Evolutionary conservation across 2,113 vertebrate genomes (phyloP).

Genomic region (Cryptomyrus ogoouensis): DNA sequence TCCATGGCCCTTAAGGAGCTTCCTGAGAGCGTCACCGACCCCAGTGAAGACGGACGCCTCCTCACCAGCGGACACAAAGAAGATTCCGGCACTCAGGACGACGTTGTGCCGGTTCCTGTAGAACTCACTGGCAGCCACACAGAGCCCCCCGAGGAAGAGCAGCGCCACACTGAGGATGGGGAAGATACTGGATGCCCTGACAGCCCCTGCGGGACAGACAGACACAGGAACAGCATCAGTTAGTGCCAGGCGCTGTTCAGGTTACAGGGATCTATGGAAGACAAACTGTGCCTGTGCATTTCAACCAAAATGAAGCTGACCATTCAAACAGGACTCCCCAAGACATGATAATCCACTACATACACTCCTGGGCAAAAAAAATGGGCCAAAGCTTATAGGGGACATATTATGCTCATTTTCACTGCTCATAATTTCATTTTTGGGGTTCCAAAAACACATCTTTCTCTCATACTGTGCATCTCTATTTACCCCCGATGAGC

Average conservation of each 20-base stretch:
- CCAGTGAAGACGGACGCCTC: background rate
- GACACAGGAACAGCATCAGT: background rate
- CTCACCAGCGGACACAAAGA: conserved; percentile 68
- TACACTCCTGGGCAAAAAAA: background rate
- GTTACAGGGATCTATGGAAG: background rate
- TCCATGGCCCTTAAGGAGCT: no score
- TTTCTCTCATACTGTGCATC: background rate
- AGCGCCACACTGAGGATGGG: conserved; percentile 77
- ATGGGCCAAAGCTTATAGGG: background rate
- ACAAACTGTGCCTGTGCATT: background rate
- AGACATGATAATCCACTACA: background rate
- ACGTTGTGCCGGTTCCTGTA: conserved; percentile 93
- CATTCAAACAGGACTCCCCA: background rate
- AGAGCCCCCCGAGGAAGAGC: conserved; percentile 74
- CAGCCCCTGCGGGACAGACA: conserved; percentile 53
- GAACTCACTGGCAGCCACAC: conserved; percentile 87
- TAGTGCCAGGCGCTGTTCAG: background rate
- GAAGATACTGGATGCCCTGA: conserved; percentile 73
- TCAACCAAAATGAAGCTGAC: background rate
- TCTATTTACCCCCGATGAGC: background rate
- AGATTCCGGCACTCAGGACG: conserved; percentile 63
- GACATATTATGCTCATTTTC: background rate
- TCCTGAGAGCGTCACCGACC: background rate
- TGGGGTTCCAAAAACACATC: background rate
- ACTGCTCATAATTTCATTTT: background rate